Evolutionary conservation across 2,113 vertebrate genomes (phyloP).

Genomic region (Prolemur simus): DNA sequence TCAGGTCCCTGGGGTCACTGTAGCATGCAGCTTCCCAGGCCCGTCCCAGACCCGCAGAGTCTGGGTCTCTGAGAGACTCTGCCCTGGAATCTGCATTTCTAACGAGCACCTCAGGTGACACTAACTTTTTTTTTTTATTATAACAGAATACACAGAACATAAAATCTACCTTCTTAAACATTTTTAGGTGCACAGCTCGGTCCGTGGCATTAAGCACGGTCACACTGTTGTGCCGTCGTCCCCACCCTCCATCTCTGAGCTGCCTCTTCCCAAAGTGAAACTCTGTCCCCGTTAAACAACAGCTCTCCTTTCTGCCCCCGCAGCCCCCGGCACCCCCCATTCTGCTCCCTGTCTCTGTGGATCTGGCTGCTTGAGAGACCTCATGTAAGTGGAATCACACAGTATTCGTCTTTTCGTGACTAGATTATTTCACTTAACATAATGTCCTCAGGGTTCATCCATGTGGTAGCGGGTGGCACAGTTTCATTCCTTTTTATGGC

Average conservation of each 20-base stretch:
- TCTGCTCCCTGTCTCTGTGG: not conserved
- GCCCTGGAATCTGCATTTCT: not conserved
- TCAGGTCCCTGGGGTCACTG: not conserved
- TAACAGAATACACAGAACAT: not conserved
- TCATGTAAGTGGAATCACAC: not conserved
- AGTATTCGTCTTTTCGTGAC: no score
- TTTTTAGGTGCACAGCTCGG: not conserved
- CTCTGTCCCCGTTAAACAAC: not conserved
- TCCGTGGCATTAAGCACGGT: no score
- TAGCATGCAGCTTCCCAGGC: not conserved
- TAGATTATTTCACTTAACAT: not conserved
- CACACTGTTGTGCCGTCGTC: no score
- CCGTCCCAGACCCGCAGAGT: not conserved
- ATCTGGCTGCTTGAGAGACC: not conserved
- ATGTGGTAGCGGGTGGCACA: accelerated
- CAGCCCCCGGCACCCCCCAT: accelerated
- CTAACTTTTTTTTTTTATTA: not conserved
- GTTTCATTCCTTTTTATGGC: not conserved
- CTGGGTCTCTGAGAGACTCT: not conserved
- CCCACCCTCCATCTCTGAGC: not conserved
- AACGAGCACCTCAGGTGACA: not conserved
- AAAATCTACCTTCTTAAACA: not conserved
- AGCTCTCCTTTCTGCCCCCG: no score
- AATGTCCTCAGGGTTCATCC: not conserved
- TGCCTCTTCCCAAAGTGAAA: not conserved